These are phyloP conservation scores for Ichneumoninae sp. DNA, from an alignment of 2,888 invertebrate species.

Conservation along the genomic window DNA sequence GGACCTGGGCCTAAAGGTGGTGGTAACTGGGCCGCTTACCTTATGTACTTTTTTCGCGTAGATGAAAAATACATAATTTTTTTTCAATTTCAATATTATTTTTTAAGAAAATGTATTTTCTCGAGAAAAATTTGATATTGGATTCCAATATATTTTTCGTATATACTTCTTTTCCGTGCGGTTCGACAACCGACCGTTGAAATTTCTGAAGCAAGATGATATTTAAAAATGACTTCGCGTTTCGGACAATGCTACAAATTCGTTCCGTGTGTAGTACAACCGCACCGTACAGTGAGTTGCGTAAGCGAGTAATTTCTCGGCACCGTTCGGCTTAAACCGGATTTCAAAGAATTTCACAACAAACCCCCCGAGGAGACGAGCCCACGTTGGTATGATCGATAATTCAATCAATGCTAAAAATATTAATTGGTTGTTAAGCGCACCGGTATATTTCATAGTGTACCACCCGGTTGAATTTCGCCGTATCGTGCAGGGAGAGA, in stretches of 20 bases:
- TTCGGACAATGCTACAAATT: constrained; percentile 20
- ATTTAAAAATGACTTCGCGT: background rate
- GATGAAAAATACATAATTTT: background rate
- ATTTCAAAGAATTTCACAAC: constrained; percentile 39
- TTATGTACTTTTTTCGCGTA: background rate
- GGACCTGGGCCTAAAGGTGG: too few species aligned
- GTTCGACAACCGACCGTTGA: background rate
- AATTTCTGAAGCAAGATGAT: background rate
- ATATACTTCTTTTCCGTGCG: background rate
- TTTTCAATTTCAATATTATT: background rate
- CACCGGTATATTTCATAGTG: constrained; percentile 16
- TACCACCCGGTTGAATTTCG: constrained; percentile 11
- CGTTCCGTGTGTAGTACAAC: background rate
- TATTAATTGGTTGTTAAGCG: constrained; percentile 41
- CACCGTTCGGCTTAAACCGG: constrained; percentile 36
- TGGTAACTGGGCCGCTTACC: too few species aligned
- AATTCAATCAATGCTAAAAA: constrained; percentile 34
- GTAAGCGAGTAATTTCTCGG: constrained; percentile 18
- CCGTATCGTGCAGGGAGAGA: constrained; percentile 12
- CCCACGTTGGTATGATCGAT: constrained; percentile 42
- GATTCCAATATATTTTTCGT: background rate
- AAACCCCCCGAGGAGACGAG: constrained; percentile 25
- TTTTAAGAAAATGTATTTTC: background rate
- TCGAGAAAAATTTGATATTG: too few species aligned
- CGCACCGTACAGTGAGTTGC: background rate